Conservation (phyloP, 2,888 invertebrate genomes). For the Drosophila kanekoi region DNA sequence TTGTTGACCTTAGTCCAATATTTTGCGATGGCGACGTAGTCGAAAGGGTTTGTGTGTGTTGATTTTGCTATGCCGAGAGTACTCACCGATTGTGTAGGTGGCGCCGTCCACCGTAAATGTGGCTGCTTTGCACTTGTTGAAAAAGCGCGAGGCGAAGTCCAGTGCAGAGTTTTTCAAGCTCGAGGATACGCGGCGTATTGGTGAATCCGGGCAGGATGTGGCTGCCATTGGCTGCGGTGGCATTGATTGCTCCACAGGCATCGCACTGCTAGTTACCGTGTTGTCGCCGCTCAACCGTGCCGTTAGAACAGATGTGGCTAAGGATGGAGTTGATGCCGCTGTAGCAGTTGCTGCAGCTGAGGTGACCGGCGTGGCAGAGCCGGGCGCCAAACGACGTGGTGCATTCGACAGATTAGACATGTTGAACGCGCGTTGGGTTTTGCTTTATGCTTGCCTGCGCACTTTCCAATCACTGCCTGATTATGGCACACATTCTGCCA, state of each 20-base stretch:
- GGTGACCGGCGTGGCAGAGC: slow-evolving; percentile 74
- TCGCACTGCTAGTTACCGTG: slow-evolving; percentile 57
- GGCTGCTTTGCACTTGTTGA: slow-evolving; percentile 94
- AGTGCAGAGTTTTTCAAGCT: slow-evolving; percentile 83
- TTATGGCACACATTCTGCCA: slow-evolving; percentile 34
- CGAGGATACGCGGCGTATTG: slow-evolving; percentile 84
- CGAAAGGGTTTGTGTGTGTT: neutral
- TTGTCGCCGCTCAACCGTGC: slow-evolving; percentile 58
- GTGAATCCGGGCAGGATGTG: slow-evolving; percentile 83
- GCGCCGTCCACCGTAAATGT: slow-evolving; percentile 95
- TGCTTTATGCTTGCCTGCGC: slow-evolving; percentile 29
- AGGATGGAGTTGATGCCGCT: neutral
- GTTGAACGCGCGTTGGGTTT: slow-evolving; percentile 35
- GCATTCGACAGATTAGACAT: slow-evolving; percentile 75
- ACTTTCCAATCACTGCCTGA: slow-evolving; percentile 39
- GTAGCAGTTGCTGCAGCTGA: slow-evolving; percentile 10
- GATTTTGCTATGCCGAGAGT: slow-evolving; percentile 1
- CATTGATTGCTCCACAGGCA: slow-evolving; percentile 42
- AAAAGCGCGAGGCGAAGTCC: slow-evolving; percentile 86
- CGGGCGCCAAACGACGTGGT: slow-evolving; percentile 71
- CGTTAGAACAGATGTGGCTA: slow-evolving; percentile 60
- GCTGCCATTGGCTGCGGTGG: slow-evolving; percentile 39
- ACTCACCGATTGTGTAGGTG: slow-evolving; percentile 93
- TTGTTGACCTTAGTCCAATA: slow-evolving; percentile 64
- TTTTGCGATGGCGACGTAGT: slow-evolving; percentile 1